These are phyloP conservation scores for Ispidina picta DNA, from an alignment of 2,797 vertebrate genomes.

Conservation along the genomic window DNA sequence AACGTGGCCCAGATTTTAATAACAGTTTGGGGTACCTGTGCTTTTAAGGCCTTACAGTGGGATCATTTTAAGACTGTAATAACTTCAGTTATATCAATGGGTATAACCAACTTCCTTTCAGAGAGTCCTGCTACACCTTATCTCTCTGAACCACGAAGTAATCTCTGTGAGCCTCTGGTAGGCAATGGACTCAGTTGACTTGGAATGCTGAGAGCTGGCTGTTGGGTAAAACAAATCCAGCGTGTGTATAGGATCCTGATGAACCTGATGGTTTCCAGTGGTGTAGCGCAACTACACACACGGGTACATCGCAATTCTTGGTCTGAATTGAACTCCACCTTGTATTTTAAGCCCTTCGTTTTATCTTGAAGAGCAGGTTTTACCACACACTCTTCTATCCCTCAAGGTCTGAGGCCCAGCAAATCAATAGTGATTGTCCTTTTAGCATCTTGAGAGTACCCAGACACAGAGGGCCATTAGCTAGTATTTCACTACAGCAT, in stretches of 20 bases:
- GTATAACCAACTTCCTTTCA: neutral
- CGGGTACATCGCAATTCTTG: neutral
- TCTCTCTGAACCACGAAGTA: neutral
- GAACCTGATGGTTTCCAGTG: neutral
- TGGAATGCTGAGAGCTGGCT: neutral
- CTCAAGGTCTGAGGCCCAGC: neutral
- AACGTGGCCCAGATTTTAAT: neutral
- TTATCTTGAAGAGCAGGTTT: constrained; percentile 10
- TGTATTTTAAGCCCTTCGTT: neutral
- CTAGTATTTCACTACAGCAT: neutral
- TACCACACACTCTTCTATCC: neutral
- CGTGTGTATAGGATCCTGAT: neutral
- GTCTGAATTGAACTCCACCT: neutral
- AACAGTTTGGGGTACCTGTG: neutral
- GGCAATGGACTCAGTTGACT: neutral
- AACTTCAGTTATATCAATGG: neutral
- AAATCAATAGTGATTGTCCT: constrained; percentile 8
- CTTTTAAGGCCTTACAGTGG: neutral
- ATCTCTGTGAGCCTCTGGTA: neutral
- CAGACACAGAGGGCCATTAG: neutral
- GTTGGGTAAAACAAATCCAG: neutral
- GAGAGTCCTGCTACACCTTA: neutral
- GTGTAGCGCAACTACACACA: neutral
- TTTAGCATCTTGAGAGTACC: neutral
- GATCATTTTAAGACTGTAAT: neutral